A percentile compares a stretch with the other conserved stretches of the same genome.
Conservation (phyloP, 2,888 invertebrate species). For the Drosophila mulleri region DNA sequence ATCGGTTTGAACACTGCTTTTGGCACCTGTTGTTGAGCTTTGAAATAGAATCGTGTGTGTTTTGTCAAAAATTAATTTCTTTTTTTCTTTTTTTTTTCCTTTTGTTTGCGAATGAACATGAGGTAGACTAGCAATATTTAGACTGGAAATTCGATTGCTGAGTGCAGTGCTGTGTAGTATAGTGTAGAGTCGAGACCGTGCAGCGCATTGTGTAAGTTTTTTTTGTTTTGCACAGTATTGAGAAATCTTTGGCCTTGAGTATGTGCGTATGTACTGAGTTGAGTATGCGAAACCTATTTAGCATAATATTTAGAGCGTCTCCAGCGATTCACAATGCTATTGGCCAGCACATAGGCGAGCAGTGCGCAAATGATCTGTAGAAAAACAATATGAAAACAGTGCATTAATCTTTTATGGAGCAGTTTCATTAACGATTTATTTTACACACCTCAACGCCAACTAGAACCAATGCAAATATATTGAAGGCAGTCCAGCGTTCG, state of each 20-base stretch:
- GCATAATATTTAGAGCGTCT: slow-evolving; percentile 82
- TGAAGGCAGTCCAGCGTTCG: slow-evolving; percentile 75
- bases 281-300: slow-evolving; percentile 59
- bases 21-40: slow-evolving; percentile 54
- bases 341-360: slow-evolving; percentile 78
- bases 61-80: slow-evolving; percentile 2
- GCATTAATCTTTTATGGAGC: not conserved
- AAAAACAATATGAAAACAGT: not conserved
- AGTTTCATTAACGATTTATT: not conserved
- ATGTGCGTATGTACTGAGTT: slow-evolving; percentile 43
- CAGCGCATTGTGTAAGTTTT: slow-evolving; percentile 33
- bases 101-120: slow-evolving; percentile 50
- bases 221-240: slow-evolving; percentile 43
- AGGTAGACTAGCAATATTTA: slow-evolving; percentile 70
- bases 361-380: slow-evolving; percentile 78
- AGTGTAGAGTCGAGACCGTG: slow-evolving; percentile 13
- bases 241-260: slow-evolving; percentile 81
- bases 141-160: slow-evolving; percentile 62
- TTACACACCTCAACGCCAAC: slow-evolving; percentile 76
- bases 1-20: slow-evolving; percentile 60
- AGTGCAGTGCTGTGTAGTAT: slow-evolving; percentile 17
- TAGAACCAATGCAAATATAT: slow-evolving; percentile 68
- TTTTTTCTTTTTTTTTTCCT: not conserved
- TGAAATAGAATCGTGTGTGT: slow-evolving; percentile 25
- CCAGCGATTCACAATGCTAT: slow-evolving; percentile 83